Base-by-base conservation (phyloP, 2,888 invertebrate species). In the Argyra leucocephala region DNA sequence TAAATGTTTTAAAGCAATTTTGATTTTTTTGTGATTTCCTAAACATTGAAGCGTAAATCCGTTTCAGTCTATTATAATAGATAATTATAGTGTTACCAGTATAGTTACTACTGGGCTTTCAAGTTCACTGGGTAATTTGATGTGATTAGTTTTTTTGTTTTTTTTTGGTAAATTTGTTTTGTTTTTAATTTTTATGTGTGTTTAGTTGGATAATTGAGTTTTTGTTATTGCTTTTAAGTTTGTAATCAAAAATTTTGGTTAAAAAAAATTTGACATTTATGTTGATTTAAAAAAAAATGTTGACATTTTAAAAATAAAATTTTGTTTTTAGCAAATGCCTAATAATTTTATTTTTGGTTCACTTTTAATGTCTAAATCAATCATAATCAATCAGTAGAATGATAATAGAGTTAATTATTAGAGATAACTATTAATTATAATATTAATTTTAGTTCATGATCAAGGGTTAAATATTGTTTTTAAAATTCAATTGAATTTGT, bases 21-120 rank as follows among this genome's bases (percentile, higher is more conserved):
- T n/a, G n/a, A n/a, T n/a, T n/a, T n/a, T 48, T 48, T 48, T 48
- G 9, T n/a, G 5, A 48, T 18, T 48, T 48, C 48, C 48, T 15
- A 48, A 48, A 48, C 48, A 48, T 48, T 48, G 48, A 48, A 48
- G 48, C 48, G 48, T 48, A 18, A 48, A 48, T 48, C 48, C 48
- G 48, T 48, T 48, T 48, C 3, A 48, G 48, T 18, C 48, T 15
- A 48, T 15, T 48, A 48, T 48, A 48, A 48, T 48, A 48, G 48
- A 48, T 48, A 48, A 48, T 48, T 48, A 48, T 48, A 3, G 48
- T 48, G 48, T 48, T 48, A 48, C 48, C 18, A 48, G 26, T 26
- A 26, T 26, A 26, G 4, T 6, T 26, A 31, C 48, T 48, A 48
- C 48, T 48, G 48, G 48, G 48, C 48, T 48, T 48, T 48, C 48